Base-by-base conservation (phyloP, 2,797 vertebrate genomes). In the Manis crassicaudata region DNA sequence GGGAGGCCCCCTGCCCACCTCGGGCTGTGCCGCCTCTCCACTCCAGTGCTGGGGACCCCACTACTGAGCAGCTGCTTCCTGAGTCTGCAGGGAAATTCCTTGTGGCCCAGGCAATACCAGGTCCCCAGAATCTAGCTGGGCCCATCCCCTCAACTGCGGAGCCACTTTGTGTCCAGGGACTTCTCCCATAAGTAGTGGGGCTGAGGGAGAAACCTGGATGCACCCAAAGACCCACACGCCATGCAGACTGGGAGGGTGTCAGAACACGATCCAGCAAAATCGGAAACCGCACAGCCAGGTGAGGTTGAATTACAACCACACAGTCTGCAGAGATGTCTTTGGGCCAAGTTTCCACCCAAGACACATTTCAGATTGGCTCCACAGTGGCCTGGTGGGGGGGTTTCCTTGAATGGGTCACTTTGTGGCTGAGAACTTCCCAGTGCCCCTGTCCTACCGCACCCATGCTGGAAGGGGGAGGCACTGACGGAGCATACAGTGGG, bases 311-410 rank as follows among this genome's bases (percentile, higher is more conserved):
- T 90, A 92, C 88, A 62, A 29, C 13, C 52, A 60, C 18, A 14
- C 29, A 11, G 23, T 27, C 37, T 29, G 50, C 32, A 35, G 58
- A 72, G 16, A 12, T 58, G 37, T 43, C 62, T 81, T 25, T 29
- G 65, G 68, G 87, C 83, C 96, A 95, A 90, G 88, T 95, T 94
- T 97, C 96, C 90, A 92, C 32, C 7, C 1, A 43, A 87, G 93
- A 81, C n/a, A 20, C n/a, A 46, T 62, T 68, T 70, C 50, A 65
- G 13, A 16, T 7, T 56, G 65, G 18, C 73, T 67, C 50, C 23
- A n/a, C 1, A 3, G 58, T 68, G 54, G 58, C 58, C 20, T 40
- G 35, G 37, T 32, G 1, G 5, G 5, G 27, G 27, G 56, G 6
- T 70, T 20, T 35, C 58, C 65, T 88, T 80, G 88, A 52, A 40